Evolutionary conservation across 2,888 invertebrate species (phyloP), one percentile per base, ranked within the genome.

Genomic region (Bombylius major): DNA sequence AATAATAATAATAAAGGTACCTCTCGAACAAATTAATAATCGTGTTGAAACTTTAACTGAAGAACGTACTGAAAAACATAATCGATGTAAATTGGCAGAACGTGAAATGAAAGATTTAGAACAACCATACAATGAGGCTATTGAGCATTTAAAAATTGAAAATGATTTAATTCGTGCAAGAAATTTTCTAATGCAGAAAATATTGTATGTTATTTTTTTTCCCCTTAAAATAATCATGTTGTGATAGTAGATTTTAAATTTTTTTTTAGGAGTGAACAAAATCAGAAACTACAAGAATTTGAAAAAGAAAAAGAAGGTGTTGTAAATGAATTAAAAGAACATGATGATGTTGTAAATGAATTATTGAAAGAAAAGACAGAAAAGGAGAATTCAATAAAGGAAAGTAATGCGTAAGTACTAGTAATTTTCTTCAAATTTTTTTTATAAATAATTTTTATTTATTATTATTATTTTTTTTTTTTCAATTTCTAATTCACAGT

Each of bases 41-140:
- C 82, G 83, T 64, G 83, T 93, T 0, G 90, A 91, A 64, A 76
- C 81, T 42, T 73, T 89, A 53, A 82, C 83, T 5, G 88, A 88
- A 56, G 79, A 82, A 64, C 78, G 89, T 23, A 81, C 83, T 14
- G 90, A 90, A 67, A 92, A 90, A 75, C 73, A 92, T 54, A 91
- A 92, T 69, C 79, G 93, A 58, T 84, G 94, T 6, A 87, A 89
- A 64, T 73, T 89, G 36, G 85, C 92, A 8, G 86, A 90, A 66
- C 83, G 83, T 54, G 92, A 93, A 69, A 84, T 89, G 71, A 81
- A 83, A 57, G 85, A 86, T 63, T 72, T 94, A 52, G 82, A 87
- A 65, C 82, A 80, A 58, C 89, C 90, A 0, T 89, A 86, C 80
- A 80, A 84, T 58, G 84, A 86, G 56, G 89, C 90, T 0, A 79